phyloP scores from a whole-genome alignment of 2,113 vertebrate genomes.

The Rhadina sibilatrix region DNA sequence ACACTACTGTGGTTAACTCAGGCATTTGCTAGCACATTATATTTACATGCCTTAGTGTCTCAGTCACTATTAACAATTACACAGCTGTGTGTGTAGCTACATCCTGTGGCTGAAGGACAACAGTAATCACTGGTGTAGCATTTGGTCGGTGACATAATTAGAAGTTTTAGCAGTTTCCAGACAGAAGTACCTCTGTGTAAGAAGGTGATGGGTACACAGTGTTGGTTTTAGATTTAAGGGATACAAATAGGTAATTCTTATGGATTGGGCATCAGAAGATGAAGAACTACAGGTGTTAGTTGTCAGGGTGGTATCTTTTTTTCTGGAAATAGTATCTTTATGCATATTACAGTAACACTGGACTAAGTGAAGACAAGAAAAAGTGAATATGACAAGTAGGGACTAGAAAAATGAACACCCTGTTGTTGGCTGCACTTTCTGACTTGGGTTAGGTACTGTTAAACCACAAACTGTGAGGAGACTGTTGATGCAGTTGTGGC shows the following conservation, averaged over 20 bases:
- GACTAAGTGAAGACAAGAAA: background rate
- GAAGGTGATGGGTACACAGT: background rate
- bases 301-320: background rate
- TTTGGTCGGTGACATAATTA: background rate
- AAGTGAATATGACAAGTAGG: background rate
- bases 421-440: background rate
- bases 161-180: background rate
- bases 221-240: background rate
- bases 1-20: background rate
- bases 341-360: background rate
- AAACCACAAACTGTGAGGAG: background rate
- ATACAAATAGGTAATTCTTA: background rate
- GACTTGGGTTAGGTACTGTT: background rate
- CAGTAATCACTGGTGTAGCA: background rate
- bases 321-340: background rate
- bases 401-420: background rate
- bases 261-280: background rate
- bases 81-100: background rate
- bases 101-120: background rate
- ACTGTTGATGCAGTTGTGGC: background rate
- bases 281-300: background rate
- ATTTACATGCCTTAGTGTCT: background rate
- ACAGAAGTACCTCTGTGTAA: background rate
- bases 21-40: rapidly evolving
- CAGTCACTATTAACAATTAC: background rate